Conservation (phyloP, 2,888 invertebrate species). For the Physocephala rufipes region DNA sequence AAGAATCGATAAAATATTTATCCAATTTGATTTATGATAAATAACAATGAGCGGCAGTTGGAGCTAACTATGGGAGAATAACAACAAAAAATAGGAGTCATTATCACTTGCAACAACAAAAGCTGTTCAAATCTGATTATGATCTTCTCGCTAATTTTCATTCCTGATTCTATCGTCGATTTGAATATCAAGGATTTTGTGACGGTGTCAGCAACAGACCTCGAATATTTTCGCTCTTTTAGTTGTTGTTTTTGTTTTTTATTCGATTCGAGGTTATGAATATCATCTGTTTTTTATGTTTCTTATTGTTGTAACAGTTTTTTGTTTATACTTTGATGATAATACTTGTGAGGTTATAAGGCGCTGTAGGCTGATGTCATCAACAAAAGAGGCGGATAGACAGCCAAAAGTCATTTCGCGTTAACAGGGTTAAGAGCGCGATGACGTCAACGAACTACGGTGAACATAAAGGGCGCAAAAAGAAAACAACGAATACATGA, state of each 20-base stretch:
- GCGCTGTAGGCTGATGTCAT: slow-evolving; percentile 15
- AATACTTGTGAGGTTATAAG: not conserved
- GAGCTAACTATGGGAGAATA: too few relatives aligned
- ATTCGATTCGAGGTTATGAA: not conserved
- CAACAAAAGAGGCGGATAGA: not conserved
- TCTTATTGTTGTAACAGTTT: not conserved
- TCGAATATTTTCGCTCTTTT: not conserved
- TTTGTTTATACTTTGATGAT: not conserved
- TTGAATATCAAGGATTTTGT: not conserved
- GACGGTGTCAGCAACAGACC: not conserved
- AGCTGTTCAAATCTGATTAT: not conserved
- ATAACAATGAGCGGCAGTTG: too few relatives aligned
- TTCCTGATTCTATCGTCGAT: not conserved
- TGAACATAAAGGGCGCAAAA: not conserved
- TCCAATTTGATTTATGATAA: too few relatives aligned
- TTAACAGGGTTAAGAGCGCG: slow-evolving; percentile 30
- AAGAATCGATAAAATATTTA: too few relatives aligned
- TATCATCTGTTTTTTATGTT: too few relatives aligned
- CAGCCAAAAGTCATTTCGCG: slow-evolving; percentile 15
- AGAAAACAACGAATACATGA: too few relatives aligned
- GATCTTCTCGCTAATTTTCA: not conserved
- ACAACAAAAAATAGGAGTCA: too few relatives aligned
- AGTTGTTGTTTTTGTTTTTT: slow-evolving; percentile 8
- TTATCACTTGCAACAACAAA: not conserved
- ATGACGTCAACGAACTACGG: not conserved